Percentiles rank a stretch among this genome's conserved stretches.
Conservation (phyloP, 2,888 invertebrate genomes). For the Stomorhina lunata region DNA sequence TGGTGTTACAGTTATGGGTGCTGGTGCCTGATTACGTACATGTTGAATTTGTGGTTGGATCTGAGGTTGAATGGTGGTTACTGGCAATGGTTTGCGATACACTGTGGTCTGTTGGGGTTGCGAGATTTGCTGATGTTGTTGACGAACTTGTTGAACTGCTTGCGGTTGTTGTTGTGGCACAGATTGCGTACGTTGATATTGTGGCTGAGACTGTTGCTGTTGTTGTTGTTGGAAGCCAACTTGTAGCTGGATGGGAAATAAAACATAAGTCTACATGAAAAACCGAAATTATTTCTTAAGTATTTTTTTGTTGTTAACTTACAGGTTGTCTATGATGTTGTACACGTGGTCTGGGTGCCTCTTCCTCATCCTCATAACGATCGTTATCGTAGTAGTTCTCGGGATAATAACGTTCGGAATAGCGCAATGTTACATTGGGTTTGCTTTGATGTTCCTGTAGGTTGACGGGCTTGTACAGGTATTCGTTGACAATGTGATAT, state of each 20-base stretch:
- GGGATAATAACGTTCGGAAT: slow-evolving; percentile 92
- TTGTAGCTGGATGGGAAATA: slow-evolving; percentile 73
- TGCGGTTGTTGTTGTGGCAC: slow-evolving; percentile 68
- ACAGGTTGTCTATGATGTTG: slow-evolving; percentile 76
- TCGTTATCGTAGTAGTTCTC: slow-evolving; percentile 87
- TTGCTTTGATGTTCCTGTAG: slow-evolving; percentile 89
- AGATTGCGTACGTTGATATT: slow-evolving; percentile 72
- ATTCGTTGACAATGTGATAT: slow-evolving; percentile 95
- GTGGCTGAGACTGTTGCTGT: slow-evolving; percentile 72
- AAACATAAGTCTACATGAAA: no score
- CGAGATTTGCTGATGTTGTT: slow-evolving; percentile 64
- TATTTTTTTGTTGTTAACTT: slow-evolving; percentile 51
- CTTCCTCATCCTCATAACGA: slow-evolving; percentile 78
- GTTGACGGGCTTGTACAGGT: slow-evolving; percentile 93
- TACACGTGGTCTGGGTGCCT: slow-evolving; percentile 75
- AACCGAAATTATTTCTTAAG: background rate
- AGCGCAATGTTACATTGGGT: slow-evolving; percentile 89
- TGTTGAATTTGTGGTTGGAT: slow-evolving; percentile 74
- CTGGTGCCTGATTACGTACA: slow-evolving; percentile 75
- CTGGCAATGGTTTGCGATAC: slow-evolving; percentile 74
- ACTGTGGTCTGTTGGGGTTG: slow-evolving; percentile 73
- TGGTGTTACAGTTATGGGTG: slow-evolving; percentile 78
- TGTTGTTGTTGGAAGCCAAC: slow-evolving; percentile 74
- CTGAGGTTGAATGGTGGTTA: slow-evolving; percentile 76
- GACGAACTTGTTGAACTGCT: slow-evolving; percentile 69